Evolutionary conservation across 2,888 invertebrate species (phyloP), one percentile per base, ranked within the genome.

Genomic region (Camponotus fellah): DNA sequence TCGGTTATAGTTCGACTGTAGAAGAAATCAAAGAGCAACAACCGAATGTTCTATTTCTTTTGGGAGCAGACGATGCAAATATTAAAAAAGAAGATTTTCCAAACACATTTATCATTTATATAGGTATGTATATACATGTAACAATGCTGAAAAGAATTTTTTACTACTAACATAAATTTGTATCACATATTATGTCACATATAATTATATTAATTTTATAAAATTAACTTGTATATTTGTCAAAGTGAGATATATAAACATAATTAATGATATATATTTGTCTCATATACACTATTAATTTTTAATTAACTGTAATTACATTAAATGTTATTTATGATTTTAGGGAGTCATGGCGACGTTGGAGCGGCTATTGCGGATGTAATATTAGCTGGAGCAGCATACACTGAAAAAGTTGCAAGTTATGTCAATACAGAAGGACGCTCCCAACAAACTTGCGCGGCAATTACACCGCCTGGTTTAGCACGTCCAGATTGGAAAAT

Each of bases 401-500:
- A 99, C 95, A 99, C 99, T 0, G 99, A 99, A 96, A 99, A 99
- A 95, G 97, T 98, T 94, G 99, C 97, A n/a, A 99, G 98, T 0
- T 99, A 98, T 95, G 99, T 99, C 0, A 99, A 99, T 95, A 99
- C 99, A 0, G 99, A 99, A 96, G 99, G 99, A 1, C 96, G 99
- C 87, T 97, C 99, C 53, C 99, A 99, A 95, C 97, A 98, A 95
- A 98, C 99, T 0, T 95, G 97, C 49, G 96, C 96, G 4, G 99
- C 99, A 32, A 97, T 99, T 62, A 96, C 98, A 21, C 98, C 99
- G 83, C 99, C 99, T 0, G 99, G 99, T 60, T 96, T 97, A 95
- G 99, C 99, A 0, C 96, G 99, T 74, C 98, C 98, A 92, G 99
- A 99, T 95, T 99, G 99, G 99, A 99, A 99, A 96, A 98, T 99